Base-by-base conservation (phyloP, 2,888 invertebrate genomes). In the Dastarcus helophoroides region DNA sequence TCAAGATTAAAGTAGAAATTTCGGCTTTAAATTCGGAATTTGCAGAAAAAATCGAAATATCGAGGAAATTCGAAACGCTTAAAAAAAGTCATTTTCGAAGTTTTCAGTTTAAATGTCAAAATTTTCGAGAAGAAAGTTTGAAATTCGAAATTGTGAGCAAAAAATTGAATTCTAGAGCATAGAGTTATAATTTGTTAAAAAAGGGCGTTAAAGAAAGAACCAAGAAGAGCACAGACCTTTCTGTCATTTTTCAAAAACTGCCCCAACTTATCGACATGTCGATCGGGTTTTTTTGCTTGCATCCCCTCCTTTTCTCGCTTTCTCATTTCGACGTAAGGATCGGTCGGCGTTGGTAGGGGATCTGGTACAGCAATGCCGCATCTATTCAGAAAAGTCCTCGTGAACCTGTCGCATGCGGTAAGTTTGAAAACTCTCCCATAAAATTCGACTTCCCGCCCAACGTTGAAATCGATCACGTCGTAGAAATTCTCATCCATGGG, bases 201-300 rank as follows among this genome's bases (percentile, higher is more conserved):
- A n/a, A n/a, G n/a, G n/a, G n/a, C n/a, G n/a, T n/a, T n/a, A n/a
- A n/a, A n/a, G n/a, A n/a, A n/a, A n/a, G n/a, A n/a, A n/a, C n/a
- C n/a, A n/a, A n/a, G n/a, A n/a, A n/a, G n/a, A n/a, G n/a, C n/a
- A n/a, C n/a, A n/a, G n/a, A 56, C 56, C 53, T 79, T 74, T 47
- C 79, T 69, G 58, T 91, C 91, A 50, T 79, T 81, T 46, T 79
- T 78, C 35, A 91, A 60, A 62, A 91, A 91, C 51, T 89, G 80
- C 22, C 73, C 79, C 35, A 86, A 73, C 0, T 76, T 71, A 48
- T 76, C 71, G 7, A 69, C 64, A 37, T 68, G 72, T 16, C 67
- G 68, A 24, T 66, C 70, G 48, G 68, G 64, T 51, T 69, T 68
- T 40, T 64, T 67, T 1, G 65, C 54, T 34, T 58, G 52, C 34